Base-by-base conservation (phyloP, 2,113 vertebrate genomes). In the Gila orcuttii region DNA sequence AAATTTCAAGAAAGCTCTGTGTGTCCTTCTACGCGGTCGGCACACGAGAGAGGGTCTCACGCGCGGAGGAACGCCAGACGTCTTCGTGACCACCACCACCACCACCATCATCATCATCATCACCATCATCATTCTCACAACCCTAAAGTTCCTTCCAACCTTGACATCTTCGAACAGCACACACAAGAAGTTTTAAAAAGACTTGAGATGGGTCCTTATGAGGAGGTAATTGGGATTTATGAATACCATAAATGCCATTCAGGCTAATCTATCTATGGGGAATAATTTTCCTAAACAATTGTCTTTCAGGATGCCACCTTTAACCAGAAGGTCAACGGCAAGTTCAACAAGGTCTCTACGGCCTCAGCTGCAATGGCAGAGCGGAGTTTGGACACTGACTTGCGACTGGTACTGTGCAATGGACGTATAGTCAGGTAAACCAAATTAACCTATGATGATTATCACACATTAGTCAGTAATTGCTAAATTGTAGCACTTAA, bases 111-210 rank as follows among this genome's bases (percentile, higher is more conserved):
- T 73, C 92, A 93, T 86, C 96, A 96, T 6, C 87, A 96, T 25
- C 95, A 85, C 3, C 71, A 88, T 6, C 88, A 97, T 68, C 89
- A 96, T 60, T 94, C 95, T 23, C 88, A 93, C 6, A 39, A 79
- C 4, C 94, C 94, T 88, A 97, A 96, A 92, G 90, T 95, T 76
- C 96, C 97, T 89, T 96, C 97, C 28, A 97, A 98, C 90, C 94
- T 99, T 84, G 98, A 99, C 90, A 97, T 99, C 92, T 91, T 99
- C 64, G 98, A 99, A 90, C 96, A 95, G 68, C 97, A 99, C 91
- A 99, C 98, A 0, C 95, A 94, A 81, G 97, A 98, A 90, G 98
- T 99, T 31, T 95, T 99, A 89, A 96, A 93, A 92, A 96, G 97
- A 90, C 93, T 99, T 92, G 98, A 99, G 93, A 97, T 97, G 94